Percentiles rank a stretch among this genome's conserved stretches.
phyloP scores from a whole-genome alignment of 2,113 vertebrate genomes.

The Cololabis saira region DNA sequence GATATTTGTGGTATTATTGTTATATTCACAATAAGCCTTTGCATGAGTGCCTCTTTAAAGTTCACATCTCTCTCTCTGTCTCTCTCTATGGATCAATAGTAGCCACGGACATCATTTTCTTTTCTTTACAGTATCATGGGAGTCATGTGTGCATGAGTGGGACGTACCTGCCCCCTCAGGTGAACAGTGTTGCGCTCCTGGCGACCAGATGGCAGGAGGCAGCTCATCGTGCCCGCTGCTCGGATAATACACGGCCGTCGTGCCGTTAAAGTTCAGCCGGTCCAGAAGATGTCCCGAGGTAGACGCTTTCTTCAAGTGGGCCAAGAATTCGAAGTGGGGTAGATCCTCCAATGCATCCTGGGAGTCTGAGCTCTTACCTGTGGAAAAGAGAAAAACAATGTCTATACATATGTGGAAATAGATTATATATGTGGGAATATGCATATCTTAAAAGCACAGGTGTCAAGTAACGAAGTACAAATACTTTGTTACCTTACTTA shows the following conservation, averaged over 20 bases:
- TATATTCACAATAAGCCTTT: slow-evolving; percentile 1
- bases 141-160: background rate
- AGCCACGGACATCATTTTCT: background rate
- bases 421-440: no score
- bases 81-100: background rate
- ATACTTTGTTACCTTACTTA: no score
- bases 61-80: no score
- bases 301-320: slow-evolving; percentile 72
- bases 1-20: background rate
- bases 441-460: no score
- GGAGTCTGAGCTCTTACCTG: slow-evolving; percentile 73
- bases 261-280: slow-evolving; percentile 67
- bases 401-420: background rate
- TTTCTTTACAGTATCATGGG: background rate
- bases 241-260: slow-evolving; percentile 30
- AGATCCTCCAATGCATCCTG: slow-evolving; percentile 72
- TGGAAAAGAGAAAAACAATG: background rate
- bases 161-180: slow-evolving; percentile 72
- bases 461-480: no score
- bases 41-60: background rate
- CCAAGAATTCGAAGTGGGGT: slow-evolving; percentile 74
- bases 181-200: slow-evolving; percentile 70
- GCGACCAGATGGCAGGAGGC: slow-evolving; percentile 76
- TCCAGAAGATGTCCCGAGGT: slow-evolving; percentile 52
- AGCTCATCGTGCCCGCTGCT: slow-evolving; percentile 60